Base-by-base conservation (phyloP, 2,113 vertebrate species). In the Aythya baeri region DNA sequence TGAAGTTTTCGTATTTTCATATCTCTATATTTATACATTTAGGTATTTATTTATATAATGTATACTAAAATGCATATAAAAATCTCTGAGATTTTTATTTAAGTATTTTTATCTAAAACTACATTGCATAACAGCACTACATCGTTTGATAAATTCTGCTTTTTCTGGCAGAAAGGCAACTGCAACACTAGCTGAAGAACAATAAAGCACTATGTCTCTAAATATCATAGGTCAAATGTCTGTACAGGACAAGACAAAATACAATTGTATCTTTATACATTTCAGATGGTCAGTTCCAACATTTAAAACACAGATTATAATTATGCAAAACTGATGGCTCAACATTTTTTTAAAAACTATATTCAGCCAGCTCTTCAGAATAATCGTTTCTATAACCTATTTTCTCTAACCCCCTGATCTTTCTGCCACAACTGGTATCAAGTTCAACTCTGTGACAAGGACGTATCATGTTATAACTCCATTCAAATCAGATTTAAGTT, bases 201-300 rank as follows among this genome's bases (percentile, higher is more conserved):
- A 86, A 71, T 36, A 93, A 95, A 95, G 77, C 79, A 89, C 25
- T 34, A 27, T 2, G 6, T 59, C 31, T 78, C 32, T 93, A 96
- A 97, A 95, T 84, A 94, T 76, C 43, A 93, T 66, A 92, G 65
- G 86, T 67, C 58, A 44, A 29, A 55, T 23, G 58, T 86, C 52
- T 91, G 55, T 81, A 93, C 54, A 87, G 96, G 94, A 82, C 61
- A 72, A 88, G 79, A 94, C 34, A 96, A 96, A 59, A 75, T 2
- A 8, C 89, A 91, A 91, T 5, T 70, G 65, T 77, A 93, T 76
- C 89, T 94, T 91, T 82, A 91, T 38, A 75, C 15, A 85, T 87
- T 91, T 94, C 80, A 93, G 77, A 44, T 92, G 75, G 86, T 88
- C 44, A 89, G 92, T 71, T 95, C 83, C 93, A 88, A 95, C 89